Percentiles rank a stretch among this genome's conserved stretches.
These are phyloP conservation scores for Caenorhabditis elegans DNA, from an alignment of 1,140 invertebrate genomes.

Conservation along the genomic window WBcel235 BX284603.4:12926501-12927000, in stretches of 20 bases:
- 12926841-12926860: slow-evolving; percentile 44
- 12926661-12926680: slow-evolving; percentile 36
- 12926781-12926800: not conserved
- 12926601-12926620: not conserved
- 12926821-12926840: slow-evolving; percentile 53
- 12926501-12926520: no score
- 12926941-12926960: slow-evolving; percentile 77
- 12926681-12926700: slow-evolving; percentile 55
- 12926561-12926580: not conserved
- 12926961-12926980: no score
- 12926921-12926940: slow-evolving; percentile 92
- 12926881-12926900: slow-evolving; percentile 80
- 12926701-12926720: slow-evolving; percentile 63
- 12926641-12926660: slow-evolving; percentile 5
- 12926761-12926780: not conserved
- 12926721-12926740: slow-evolving; percentile 60
- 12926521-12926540: not conserved
- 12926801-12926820: slow-evolving; percentile 56
- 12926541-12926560: not conserved
- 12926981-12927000: no score
- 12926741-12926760: slow-evolving; percentile 54
- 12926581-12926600: not conserved
- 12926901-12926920: slow-evolving; percentile 90
- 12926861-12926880: slow-evolving; percentile 59
- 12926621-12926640: not conserved